A percentile compares a stretch with the other conserved stretches of the same genome.
phyloP scores from a whole-genome alignment of 1,140 invertebrate genomes.

The Temnothorax nylanderi region DNA sequence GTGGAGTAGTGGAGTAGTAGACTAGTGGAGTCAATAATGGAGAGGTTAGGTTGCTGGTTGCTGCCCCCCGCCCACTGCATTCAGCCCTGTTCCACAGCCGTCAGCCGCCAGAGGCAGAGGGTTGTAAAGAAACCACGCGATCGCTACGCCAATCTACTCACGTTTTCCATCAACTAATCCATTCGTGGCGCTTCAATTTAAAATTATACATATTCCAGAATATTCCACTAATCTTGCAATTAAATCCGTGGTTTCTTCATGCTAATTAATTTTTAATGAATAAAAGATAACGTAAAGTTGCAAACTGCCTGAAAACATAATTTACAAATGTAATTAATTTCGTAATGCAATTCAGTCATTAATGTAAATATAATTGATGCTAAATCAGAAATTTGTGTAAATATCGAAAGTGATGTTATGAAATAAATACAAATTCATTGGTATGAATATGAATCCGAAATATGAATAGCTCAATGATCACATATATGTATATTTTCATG shows the following conservation, averaged over 20 bases:
- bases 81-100: too few species aligned
- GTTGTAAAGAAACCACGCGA: neutral
- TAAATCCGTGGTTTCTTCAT: neutral
- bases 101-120: too few species aligned
- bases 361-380: constrained; percentile 23
- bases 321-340: constrained; percentile 28
- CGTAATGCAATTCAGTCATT: neutral
- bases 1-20: too few species aligned
- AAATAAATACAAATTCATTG: neutral
- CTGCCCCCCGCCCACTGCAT: too few species aligned
- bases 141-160: neutral
- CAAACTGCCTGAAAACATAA: neutral
- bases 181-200: constrained; percentile 1
- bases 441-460: constrained; percentile 38
- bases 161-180: neutral
- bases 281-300: constrained; percentile 1
- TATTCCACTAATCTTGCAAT: neutral
- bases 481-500: constrained; percentile 67
- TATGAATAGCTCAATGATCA: constrained; percentile 62
- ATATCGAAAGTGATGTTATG: constrained; percentile 10
- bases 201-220: neutral
- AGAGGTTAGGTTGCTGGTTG: too few species aligned
- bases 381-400: constrained; percentile 26
- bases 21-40: too few species aligned
- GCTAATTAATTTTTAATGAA: constrained; percentile 9